Evolutionary conservation across 37 sponge, comb jelly and placozoan species (phyloP).

Genomic region (Geodia barretti): DNA sequence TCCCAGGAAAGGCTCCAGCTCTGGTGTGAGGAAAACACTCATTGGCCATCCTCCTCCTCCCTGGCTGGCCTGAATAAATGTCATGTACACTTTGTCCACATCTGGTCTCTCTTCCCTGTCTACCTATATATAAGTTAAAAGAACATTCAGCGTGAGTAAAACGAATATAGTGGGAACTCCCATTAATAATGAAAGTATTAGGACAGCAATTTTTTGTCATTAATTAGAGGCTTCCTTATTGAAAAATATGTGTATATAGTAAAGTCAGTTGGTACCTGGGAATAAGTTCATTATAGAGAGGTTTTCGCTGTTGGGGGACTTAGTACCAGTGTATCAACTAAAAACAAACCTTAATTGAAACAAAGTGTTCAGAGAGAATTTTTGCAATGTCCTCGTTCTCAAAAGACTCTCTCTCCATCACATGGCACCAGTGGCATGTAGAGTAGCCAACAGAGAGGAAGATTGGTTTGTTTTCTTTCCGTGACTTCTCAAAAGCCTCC

Average conservation of each 20-base stretch:
- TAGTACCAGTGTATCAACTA: too few species aligned
- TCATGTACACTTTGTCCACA: slow-evolving; percentile 64
- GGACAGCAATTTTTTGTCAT: too few species aligned
- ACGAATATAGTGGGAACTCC: too few species aligned
- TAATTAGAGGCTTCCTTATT: too few species aligned
- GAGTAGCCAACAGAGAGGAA: slow-evolving; percentile 64
- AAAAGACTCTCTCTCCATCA: slow-evolving; percentile 72
- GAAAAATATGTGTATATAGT: too few species aligned
- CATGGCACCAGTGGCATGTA: slow-evolving; percentile 76
- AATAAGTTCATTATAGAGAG: too few species aligned
- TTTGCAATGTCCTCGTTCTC: too few species aligned
- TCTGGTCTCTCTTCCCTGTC: slow-evolving; percentile 68
- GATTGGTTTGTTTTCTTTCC: slow-evolving; percentile 56
- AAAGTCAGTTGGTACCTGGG: too few species aligned
- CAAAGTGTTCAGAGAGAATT: too few species aligned
- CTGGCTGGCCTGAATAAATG: slow-evolving; percentile 56
- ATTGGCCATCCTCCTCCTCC: slow-evolving; percentile 89
- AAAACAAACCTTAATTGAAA: too few species aligned
- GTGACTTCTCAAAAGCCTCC: slow-evolving; percentile 48
- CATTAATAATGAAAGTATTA: too few species aligned
- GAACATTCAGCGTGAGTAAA: slow-evolving; percentile 27
- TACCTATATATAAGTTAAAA: slow-evolving; percentile 52
- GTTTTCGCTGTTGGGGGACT: too few species aligned
- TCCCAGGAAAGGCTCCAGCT: slow-evolving; percentile 71
- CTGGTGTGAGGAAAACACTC: slow-evolving; percentile 88